phyloP scores from a whole-genome alignment of 2,888 invertebrate genomes.

The Serripes groenlandicus region DNA sequence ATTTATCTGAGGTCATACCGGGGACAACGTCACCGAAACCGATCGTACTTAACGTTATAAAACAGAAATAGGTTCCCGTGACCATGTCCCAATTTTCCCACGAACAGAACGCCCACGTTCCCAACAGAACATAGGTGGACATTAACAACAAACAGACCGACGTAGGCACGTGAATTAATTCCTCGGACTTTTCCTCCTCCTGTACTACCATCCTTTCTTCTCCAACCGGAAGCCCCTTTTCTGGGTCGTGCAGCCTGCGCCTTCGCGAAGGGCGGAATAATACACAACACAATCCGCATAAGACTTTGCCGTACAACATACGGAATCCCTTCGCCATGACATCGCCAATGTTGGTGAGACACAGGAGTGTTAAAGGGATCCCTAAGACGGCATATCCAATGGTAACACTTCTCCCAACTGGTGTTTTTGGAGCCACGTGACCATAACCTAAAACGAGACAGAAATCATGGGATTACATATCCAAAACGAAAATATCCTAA shows the following conservation, averaged over 20 bases:
- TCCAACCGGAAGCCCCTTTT: conserved; percentile 71
- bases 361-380: conserved; percentile 84
- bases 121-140: conserved; percentile 84
- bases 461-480: too few relatives aligned
- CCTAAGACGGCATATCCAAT: conserved; percentile 85
- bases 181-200: conserved; percentile 76
- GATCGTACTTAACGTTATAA: conserved; percentile 86
- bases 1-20: conserved; percentile 79
- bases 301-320: conserved; percentile 88
- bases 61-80: conserved; percentile 86
- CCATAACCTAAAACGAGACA: conserved; percentile 82
- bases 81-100: conserved; percentile 85
- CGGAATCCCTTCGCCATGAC: conserved; percentile 86
- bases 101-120: conserved; percentile 84
- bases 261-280: conserved; percentile 76
- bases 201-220: conserved; percentile 71
- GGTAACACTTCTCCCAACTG: conserved; percentile 83
- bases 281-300: conserved; percentile 83
- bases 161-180: conserved; percentile 85
- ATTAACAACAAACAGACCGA: conserved; percentile 85
- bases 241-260: conserved; percentile 71
- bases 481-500: too few relatives aligned
- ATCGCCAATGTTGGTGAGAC: conserved; percentile 85
- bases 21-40: conserved; percentile 86
- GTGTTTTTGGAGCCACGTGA: conserved; percentile 85